Base-by-base conservation (phyloP, 2,888 invertebrate species). In the Dynastes grantii region DNA sequence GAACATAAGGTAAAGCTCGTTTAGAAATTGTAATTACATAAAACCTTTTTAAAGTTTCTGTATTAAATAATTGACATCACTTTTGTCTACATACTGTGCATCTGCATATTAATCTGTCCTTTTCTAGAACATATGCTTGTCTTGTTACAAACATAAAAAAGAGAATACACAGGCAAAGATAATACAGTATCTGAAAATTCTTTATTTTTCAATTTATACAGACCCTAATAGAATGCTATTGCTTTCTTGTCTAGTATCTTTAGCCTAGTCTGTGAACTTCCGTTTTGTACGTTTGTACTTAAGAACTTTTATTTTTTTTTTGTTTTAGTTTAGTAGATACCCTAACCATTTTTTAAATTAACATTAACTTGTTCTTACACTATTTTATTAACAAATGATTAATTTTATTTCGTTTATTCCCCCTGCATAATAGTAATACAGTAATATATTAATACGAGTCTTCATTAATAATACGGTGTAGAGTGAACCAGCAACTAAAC, bases 321-420 rank as follows among this genome's bases (percentile, higher is more conserved):
- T 58, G 65, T 76, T 77, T 78, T 61, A 49, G 55, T 76, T 67
- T 70, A 80, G 76, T 76, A 78, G 68, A 61, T 76, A 75, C 64
- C 71, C 61, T 73, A 77, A 73, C 81, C 82, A 80, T 79, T 80
- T 83, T 82, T 82, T 82, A 79, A 81, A 82, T 83, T 85, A 85
- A 85, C 84, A 84, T 84, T 84, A 84, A 84, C 81, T 81, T 80
- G 81, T 78, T 82, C 65, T 53, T 64, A 70, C 58, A 45, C 45
- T 77, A 68, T 45, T 58, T 58, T 68, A 79, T 79, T 79, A 79
- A 79, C 79, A 73, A 58, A 27, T 68, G 55, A 45, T 45, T 37
- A 37, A 37, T 45, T 55, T 61, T 37, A 68, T 51, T 51, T 68
- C 27, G 68, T 49, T 29, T 75, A 27, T 55, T 27, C 6, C 32